These are phyloP conservation scores for Mechanitis messenoides DNA, from an alignment of 2,888 invertebrate genomes.

Conservation along the genomic window DNA sequence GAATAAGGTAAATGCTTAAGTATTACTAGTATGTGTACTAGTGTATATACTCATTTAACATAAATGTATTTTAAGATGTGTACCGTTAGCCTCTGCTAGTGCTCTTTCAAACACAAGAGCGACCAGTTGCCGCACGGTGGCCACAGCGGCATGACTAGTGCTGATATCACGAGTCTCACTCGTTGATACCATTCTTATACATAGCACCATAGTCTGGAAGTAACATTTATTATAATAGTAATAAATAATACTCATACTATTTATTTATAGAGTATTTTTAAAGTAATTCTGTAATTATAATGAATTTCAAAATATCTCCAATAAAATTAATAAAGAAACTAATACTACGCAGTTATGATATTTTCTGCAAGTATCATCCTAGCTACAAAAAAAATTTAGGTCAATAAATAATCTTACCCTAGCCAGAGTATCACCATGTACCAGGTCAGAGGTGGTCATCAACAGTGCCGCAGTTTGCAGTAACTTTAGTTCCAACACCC, in stretches of 20 bases:
- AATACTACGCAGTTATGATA: too few relatives aligned
- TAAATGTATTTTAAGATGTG: slow-evolving; percentile 7
- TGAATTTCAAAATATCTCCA: too few relatives aligned
- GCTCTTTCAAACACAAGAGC: slow-evolving; percentile 94
- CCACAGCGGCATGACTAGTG: slow-evolving; percentile 97
- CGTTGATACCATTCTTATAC: slow-evolving; percentile 96
- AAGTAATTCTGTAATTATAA: too few relatives aligned
- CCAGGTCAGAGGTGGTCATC: slow-evolving; percentile 95
- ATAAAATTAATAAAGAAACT: too few relatives aligned
- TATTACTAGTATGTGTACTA: too few relatives aligned
- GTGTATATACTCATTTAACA: too few relatives aligned
- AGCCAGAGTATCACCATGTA: slow-evolving; percentile 95
- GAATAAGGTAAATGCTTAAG: too few relatives aligned
- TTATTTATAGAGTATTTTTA: background rate
- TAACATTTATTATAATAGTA: background rate
- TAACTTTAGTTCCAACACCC: slow-evolving; percentile 96
- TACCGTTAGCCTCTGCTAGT: slow-evolving; percentile 81
- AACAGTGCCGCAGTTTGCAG: slow-evolving; percentile 96
- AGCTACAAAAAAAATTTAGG: too few relatives aligned
- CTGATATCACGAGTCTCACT: slow-evolving; percentile 87
- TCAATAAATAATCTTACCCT: slow-evolving; percentile 78
- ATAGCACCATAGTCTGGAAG: slow-evolving; percentile 90
- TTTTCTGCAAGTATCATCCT: too few relatives aligned
- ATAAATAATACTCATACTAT: background rate
- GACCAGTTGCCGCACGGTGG: slow-evolving; percentile 96